Conservation (phyloP, 2,113 vertebrate species). For the Caranx ignobilis region DNA sequence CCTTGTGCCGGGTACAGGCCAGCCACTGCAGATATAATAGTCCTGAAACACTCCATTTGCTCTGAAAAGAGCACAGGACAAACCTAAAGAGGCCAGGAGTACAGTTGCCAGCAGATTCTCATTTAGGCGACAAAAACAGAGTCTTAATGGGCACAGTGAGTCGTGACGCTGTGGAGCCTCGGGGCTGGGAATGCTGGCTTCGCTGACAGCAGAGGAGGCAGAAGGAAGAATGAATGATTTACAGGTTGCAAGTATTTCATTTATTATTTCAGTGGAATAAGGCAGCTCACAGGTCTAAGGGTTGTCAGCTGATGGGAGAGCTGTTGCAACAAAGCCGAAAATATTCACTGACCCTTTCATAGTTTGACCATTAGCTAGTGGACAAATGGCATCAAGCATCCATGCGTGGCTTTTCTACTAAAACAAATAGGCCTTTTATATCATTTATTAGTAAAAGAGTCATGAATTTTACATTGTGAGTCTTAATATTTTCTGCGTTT, state of each 20-base stretch:
- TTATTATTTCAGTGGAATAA: slow-evolving; percentile 8
- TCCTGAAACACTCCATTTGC: slow-evolving; percentile 55
- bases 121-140: slow-evolving; percentile 57
- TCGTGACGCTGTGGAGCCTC: slow-evolving; percentile 38
- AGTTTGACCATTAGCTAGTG: neutral
- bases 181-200: slow-evolving; percentile 46
- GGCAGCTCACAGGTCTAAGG: neutral
- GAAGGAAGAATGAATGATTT: slow-evolving; percentile 68
- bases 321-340: slow-evolving; percentile 8
- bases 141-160: slow-evolving; percentile 65
- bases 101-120: slow-evolving; percentile 62
- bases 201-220: slow-evolving; percentile 41
- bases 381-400: neutral
- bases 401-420: neutral
- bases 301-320: neutral
- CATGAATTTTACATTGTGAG: neutral
- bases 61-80: slow-evolving; percentile 50
- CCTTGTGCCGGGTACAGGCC: slow-evolving; percentile 22
- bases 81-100: slow-evolving; percentile 54
- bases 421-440: neutral
- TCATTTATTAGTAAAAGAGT: neutral
- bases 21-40: slow-evolving; percentile 45
- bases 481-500: neutral
- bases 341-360: neutral
- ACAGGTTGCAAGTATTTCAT: slow-evolving; percentile 19